Base-by-base conservation (phyloP, 2,888 invertebrate species). In the Anodontia alba region DNA sequence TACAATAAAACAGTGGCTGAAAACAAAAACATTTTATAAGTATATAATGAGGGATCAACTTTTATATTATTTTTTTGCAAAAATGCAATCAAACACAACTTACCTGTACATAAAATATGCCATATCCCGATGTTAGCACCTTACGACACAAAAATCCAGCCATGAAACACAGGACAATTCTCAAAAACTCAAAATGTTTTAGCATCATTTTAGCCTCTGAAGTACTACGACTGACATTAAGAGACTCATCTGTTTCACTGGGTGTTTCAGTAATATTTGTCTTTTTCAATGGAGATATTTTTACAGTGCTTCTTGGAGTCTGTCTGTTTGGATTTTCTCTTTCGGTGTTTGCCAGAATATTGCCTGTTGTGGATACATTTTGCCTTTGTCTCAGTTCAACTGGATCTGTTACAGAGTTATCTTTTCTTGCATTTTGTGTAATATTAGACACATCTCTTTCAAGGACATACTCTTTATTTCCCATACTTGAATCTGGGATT, bases 21-120 rank as follows among this genome's bases (percentile, higher is more conserved):
- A n/a, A n/a, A n/a, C n/a, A n/a, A n/a, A n/a, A n/a, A n/a, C n/a
- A n/a, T n/a, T n/a, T n/a, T n/a, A n/a, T n/a, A n/a, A n/a, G n/a
- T n/a, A n/a, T n/a, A n/a, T n/a, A n/a, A n/a, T n/a, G n/a, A n/a
- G n/a, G n/a, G n/a, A n/a, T n/a, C n/a, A n/a, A n/a, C n/a, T n/a
- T n/a, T n/a, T n/a, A n/a, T n/a, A n/a, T n/a, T n/a, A n/a, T n/a
- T n/a, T n/a, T n/a, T n/a, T n/a, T n/a, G n/a, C n/a, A n/a, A n/a
- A n/a, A n/a, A n/a, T n/a, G n/a, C n/a, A n/a, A n/a, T n/a, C n/a
- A n/a, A n/a, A n/a, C n/a, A n/a, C n/a, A n/a, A 74, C 80, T 80
- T 78, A 91, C 92, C 89, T 90, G 87, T 51, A 91, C 76, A 82
- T 90, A 89, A 70, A 91, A 87, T 46, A 91, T 71, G 15, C 91